Conservation (phyloP, 1,140 invertebrate genomes). For the Manduca sexta region DNA sequence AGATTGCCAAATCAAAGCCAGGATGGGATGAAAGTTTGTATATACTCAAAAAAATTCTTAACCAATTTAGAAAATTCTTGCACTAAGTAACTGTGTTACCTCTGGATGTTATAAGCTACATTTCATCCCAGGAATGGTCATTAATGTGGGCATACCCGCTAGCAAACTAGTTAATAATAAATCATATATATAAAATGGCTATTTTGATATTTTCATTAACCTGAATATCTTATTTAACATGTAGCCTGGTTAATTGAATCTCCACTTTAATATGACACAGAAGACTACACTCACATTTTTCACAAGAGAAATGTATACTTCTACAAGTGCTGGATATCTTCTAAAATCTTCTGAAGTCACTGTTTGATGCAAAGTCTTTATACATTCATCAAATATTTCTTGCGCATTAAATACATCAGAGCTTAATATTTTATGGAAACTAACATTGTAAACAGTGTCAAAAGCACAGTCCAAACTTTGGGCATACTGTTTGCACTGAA, state of each 20-base stretch:
- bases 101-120: too few species aligned
- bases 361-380: conserved; percentile 40
- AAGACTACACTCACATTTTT: conserved; percentile 24
- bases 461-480: conserved; percentile 36
- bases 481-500: conserved; percentile 23
- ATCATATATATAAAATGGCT: too few species aligned
- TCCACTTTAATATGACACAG: background rate
- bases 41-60: too few species aligned
- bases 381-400: conserved; percentile 40
- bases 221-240: background rate
- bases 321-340: conserved; percentile 45
- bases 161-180: too few species aligned
- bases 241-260: background rate
- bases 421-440: conserved; percentile 27
- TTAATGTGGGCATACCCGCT: too few species aligned
- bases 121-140: too few species aligned
- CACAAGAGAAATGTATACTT: conserved; percentile 38
- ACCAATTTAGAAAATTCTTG: too few species aligned
- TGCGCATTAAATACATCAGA: conserved; percentile 29
- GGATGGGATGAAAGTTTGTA: too few species aligned
- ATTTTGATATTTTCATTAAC: background rate
- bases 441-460: conserved; percentile 25
- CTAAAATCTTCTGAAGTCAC: conserved; percentile 41
- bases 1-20: too few species aligned
- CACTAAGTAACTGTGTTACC: too few species aligned